These are phyloP conservation scores for Pipistrellus pygmaeus DNA, from an alignment of 2,797 vertebrate genomes.

Conservation along the genomic window DNA sequence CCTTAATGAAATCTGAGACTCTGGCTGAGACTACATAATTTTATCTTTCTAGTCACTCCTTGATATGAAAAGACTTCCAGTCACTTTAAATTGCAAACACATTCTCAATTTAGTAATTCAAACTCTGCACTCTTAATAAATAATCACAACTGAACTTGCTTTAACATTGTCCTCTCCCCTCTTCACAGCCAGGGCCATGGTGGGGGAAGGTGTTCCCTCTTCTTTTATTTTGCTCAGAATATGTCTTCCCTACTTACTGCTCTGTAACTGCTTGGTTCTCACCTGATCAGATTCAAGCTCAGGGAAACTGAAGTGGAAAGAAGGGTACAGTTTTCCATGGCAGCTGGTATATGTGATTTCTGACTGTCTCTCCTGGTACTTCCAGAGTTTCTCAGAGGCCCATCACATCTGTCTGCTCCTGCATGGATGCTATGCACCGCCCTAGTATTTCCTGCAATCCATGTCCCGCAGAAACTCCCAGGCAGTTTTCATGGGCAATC, in stretches of 20 bases:
- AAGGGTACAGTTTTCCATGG: fast-evolving
- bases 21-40: background rate
- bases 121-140: background rate
- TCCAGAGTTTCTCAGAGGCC: background rate
- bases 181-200: background rate
- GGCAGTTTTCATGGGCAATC: background rate
- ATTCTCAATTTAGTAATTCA: background rate
- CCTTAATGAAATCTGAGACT: background rate
- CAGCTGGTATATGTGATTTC: background rate
- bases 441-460: background rate
- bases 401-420: background rate
- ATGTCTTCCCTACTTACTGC: background rate
- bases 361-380: background rate
- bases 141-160: background rate
- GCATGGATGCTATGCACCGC: fast-evolving
- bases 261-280: background rate
- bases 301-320: background rate
- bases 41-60: background rate
- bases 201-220: background rate
- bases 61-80: background rate
- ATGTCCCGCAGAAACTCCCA: background rate
- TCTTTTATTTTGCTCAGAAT: background rate
- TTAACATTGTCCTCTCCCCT: background rate
- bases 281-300: background rate
- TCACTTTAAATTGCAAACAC: background rate